phyloP scores from a whole-genome alignment of 2,888 invertebrate genomes.

The Cantharis nigra region DNA sequence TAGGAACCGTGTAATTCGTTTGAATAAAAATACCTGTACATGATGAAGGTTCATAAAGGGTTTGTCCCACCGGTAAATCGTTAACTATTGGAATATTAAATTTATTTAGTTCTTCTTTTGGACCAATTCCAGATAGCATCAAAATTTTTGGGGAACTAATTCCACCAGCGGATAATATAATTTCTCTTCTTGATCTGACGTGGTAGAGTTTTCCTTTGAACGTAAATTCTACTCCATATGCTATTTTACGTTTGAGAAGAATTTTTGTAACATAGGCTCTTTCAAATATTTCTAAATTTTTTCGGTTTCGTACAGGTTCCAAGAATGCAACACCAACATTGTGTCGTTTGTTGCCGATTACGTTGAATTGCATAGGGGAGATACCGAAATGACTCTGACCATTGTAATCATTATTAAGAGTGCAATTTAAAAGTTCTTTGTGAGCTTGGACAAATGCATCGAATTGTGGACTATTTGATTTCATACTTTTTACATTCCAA shows the following conservation, averaged over 20 bases:
- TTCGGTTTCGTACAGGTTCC: slow-evolving; percentile 67
- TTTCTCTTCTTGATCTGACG: slow-evolving; percentile 67
- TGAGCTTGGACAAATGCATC: slow-evolving; percentile 67
- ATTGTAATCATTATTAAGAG: slow-evolving; percentile 68
- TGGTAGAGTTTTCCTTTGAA: background rate
- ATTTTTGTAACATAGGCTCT: slow-evolving; percentile 66
- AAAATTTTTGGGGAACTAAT: slow-evolving; percentile 81
- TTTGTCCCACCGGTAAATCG: background rate
- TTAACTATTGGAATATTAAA: background rate
- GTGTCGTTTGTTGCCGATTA: slow-evolving; percentile 69
- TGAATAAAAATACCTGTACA: background rate
- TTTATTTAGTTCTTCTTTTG: background rate
- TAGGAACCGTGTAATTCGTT: background rate
- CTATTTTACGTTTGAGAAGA: background rate
- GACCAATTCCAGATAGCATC: slow-evolving; percentile 67
- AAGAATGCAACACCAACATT: slow-evolving; percentile 57
- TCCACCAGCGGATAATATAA: slow-evolving; percentile 77
- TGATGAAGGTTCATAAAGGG: background rate
- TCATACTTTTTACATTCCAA: background rate
- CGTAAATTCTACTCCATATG: background rate
- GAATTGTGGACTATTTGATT: background rate
- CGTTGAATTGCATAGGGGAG: slow-evolving; percentile 67
- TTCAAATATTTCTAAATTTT: slow-evolving; percentile 73
- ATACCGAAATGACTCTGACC: slow-evolving; percentile 64
- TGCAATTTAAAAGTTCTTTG: slow-evolving; percentile 67